These are phyloP conservation scores for Phalacrocorax aristotelis DNA, from an alignment of 2,113 vertebrate species.

Conservation along the genomic window DNA sequence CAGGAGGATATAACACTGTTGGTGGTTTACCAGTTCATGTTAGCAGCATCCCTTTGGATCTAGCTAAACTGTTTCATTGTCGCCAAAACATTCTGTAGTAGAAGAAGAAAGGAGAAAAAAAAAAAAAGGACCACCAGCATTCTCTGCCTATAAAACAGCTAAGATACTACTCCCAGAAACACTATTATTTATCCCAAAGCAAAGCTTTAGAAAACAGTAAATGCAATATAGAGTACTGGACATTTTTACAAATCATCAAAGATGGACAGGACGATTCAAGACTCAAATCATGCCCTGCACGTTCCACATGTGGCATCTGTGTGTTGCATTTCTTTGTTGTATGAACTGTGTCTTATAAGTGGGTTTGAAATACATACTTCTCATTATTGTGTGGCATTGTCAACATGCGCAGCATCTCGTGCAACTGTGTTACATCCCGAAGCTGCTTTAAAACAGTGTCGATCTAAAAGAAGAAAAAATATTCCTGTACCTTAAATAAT, in stretches of 20 bases:
- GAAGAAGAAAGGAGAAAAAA: not conserved
- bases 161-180: not conserved
- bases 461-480: not conserved
- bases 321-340: not conserved
- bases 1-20: not conserved
- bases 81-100: not conserved
- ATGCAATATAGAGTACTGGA: not conserved
- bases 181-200: not conserved
- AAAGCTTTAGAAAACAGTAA: not conserved
- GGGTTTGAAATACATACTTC: not conserved
- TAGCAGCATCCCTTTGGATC: not conserved
- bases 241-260: not conserved
- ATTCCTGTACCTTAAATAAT: not conserved
- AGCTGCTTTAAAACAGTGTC: not conserved
- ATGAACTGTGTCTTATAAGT: not conserved
- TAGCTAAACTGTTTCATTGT: not conserved
- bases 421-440: not conserved
- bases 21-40: not conserved
- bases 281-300: not conserved
- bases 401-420: not conserved
- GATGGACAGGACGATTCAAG: not conserved
- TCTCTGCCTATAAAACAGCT: not conserved
- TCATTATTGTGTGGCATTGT: not conserved
- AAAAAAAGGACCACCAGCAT: not conserved
- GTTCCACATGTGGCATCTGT: not conserved